phyloP scores from a whole-genome alignment of 2,888 invertebrate genomes.

The Amorpha juglandis region DNA sequence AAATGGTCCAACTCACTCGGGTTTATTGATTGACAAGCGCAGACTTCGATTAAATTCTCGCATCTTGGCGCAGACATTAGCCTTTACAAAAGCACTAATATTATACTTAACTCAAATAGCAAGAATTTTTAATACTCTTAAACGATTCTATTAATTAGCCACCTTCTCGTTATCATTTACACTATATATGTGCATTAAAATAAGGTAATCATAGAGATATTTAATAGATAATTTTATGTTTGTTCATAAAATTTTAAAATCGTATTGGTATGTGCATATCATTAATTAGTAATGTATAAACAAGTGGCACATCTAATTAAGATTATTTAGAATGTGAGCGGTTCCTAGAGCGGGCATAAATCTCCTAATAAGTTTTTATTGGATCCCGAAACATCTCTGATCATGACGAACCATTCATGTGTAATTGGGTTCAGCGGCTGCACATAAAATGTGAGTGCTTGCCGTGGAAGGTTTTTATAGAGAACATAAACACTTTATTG shows the following conservation, averaged over 20 bases:
- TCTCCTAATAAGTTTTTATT: constrained; percentile 73
- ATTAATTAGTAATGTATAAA: constrained; percentile 61
- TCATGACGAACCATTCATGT: constrained; percentile 80
- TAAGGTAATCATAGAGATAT: neutral
- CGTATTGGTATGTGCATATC: constrained; percentile 29
- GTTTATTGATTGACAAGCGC: constrained; percentile 82
- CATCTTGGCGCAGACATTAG: constrained; percentile 69
- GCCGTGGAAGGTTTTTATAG: constrained; percentile 74
- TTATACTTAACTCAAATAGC: constrained; percentile 28
- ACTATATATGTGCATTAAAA: neutral
- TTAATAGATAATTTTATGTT: neutral
- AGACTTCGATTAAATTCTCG: constrained; percentile 76
- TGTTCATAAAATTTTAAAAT: constrained; percentile 20
- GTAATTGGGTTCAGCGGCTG: constrained; percentile 80
- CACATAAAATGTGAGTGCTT: constrained; percentile 79
- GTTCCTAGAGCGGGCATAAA: constrained; percentile 69
- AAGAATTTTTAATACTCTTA: constrained; percentile 34
- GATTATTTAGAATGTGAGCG: constrained; percentile 61
- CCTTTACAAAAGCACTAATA: constrained; percentile 59
- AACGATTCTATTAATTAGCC: constrained; percentile 44
- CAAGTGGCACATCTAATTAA: constrained; percentile 65
- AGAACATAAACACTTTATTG: constrained; percentile 80
- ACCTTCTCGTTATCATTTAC: neutral
- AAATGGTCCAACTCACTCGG: constrained; percentile 62
- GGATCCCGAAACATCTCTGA: constrained; percentile 73